Percentiles rank a stretch among this genome's conserved stretches.
phyloP scores from a whole-genome alignment of 1,140 invertebrate genomes.

The Oppia nitens region DNA sequence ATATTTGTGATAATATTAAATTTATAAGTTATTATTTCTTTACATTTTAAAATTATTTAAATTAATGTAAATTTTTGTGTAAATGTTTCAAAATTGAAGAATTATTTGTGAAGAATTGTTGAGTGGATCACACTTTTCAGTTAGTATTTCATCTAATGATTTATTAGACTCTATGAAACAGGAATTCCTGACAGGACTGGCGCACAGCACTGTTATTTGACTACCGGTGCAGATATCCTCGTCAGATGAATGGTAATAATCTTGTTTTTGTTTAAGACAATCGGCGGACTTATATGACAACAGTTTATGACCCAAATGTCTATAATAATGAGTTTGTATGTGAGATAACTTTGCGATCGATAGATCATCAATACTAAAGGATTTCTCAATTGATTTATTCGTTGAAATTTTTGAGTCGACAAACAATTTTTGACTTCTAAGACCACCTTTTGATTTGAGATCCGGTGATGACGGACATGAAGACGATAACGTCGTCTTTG shows the following conservation, averaged over 20 bases:
- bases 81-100: no score
- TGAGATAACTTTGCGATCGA: neutral
- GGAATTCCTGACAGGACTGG: neutral
- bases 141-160: neutral
- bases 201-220: neutral
- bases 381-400: neutral
- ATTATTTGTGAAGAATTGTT: no score
- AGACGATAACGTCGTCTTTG: neutral
- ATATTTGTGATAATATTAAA: no score
- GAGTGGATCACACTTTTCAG: neutral
- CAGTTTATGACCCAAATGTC: neutral
- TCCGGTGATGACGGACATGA: neutral
- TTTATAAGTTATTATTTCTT: no score
- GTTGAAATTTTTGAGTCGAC: neutral
- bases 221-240: neutral
- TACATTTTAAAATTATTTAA: no score
- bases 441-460: neutral
- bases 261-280: neutral
- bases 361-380: neutral
- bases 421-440: neutral
- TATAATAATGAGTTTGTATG: neutral
- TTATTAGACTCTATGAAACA: neutral
- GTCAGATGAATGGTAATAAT: neutral
- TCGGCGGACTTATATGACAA: neutral
- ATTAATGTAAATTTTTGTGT: no score